Base-by-base conservation (phyloP, 2,888 invertebrate genomes). In the Drosophila pegasa region DNA sequence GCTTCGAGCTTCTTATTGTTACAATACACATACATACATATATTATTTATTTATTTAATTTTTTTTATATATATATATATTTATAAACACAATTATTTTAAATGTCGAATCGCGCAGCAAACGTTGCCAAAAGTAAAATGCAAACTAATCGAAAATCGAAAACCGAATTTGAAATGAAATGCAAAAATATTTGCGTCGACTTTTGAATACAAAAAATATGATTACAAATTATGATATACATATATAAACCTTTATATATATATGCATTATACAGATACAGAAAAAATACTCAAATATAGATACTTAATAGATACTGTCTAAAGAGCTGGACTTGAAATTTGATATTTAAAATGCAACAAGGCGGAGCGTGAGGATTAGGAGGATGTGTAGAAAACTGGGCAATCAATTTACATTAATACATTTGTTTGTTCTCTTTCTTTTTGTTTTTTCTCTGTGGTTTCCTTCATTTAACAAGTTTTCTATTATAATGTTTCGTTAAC, bases 1-100 rank as follows among this genome's bases (percentile, higher is more conserved):
- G 82, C 85, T 83, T 83, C 87, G 88, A 87, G 85, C 82, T 80
- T 64, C 84, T 84, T 87, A 81, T 65, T 70, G 80, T 80, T 87
- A 84, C 71, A 81, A 80, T 83, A 84, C 78, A 87, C 84, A 80
- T 63, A 61, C 80, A 80, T 63, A 63, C 80, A 74, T 75, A 80
- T 58, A 73, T 68, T 65, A 73, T 57, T 60, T 48, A 60, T 65
- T 45, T 45, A 45, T 66, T 51, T 33, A 33, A 66, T 58, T 73
- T 69, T 33, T n/a, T 45, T 8, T 6, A 14, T 50, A 20, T 48
- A 31, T 48, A 48, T 48, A 22, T 82, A 71, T 85, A 71, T 79
- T 68, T 75, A 72, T 76, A 87, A 85, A 82, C 85, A 87, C 61
- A 87, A 87, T 63, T 72, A 57, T 68, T 82, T 78, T 29, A 84